Base-by-base conservation (phyloP, 2,797 vertebrate species). In the Phoebastria nigripes region DNA sequence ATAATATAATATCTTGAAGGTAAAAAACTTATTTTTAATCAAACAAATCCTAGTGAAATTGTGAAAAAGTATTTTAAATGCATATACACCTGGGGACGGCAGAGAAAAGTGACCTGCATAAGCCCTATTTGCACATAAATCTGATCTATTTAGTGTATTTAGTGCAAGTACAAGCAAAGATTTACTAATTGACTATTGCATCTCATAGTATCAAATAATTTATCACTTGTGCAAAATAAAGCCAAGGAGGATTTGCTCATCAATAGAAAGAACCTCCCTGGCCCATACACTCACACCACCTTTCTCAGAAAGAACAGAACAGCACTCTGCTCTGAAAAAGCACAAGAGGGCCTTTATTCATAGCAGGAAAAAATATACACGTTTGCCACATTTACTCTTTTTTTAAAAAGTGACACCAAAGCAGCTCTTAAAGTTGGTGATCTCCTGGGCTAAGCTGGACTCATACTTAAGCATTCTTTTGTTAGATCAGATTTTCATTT, bases 21-120 rank as follows among this genome's bases (percentile, higher is more conserved):
- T 70, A 82, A 63, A 52, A 90, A 91, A 87, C 80, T 95, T 56
- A 71, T 80, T 87, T 89, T 44, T 61, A 56, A 35, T 55, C 26
- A 63, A 89, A 87, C 58, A 96, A 93, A 95, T 94, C 41, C 44
- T 62, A 95, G 69, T 70, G 78, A 94, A 94, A 94, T 82, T 89
- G 61, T 94, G 91, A 96, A 88, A 95, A 94, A 88, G n/a, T 70
- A 81, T 86, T 95, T 96, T 74, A 90, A 63, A 71, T 51, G 21
- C 33, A 65, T 92, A 71, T 58, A 41, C 5, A 22, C 25, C 16
- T 59, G 7, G 17, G 17, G 8, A 9, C 14, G 13, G 8, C 7
- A 7, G 24, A 65, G 9, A 66, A 2, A 87, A 85, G 20, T 39
- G 0, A 65, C 22, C 19, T 55, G 58, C 2, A 2, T 47, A 29